Evolutionary conservation across 2,797 vertebrate genomes (phyloP).

Genomic region (Hozukius guyotensis): DNA sequence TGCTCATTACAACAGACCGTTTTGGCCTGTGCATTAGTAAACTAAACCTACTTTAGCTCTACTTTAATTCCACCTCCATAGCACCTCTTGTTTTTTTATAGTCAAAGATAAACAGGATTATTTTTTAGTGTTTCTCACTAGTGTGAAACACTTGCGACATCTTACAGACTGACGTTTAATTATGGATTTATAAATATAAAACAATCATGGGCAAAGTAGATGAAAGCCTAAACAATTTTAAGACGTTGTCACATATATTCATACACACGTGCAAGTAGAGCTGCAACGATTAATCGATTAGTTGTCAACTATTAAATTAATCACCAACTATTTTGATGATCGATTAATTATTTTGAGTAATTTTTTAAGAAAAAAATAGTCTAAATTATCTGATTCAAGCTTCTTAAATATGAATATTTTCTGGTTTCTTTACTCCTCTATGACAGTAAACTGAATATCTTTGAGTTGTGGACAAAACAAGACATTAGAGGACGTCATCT

Average conservation of each 20-base stretch:
- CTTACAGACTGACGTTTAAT: background rate
- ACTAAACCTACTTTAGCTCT: background rate
- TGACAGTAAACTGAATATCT: too few relatives aligned
- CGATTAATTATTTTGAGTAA: too few relatives aligned
- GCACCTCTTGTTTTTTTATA: background rate
- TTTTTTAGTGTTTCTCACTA: background rate
- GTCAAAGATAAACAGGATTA: background rate
- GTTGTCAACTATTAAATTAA: too few relatives aligned
- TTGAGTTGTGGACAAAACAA: too few relatives aligned
- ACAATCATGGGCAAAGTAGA: background rate
- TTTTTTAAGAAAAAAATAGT: too few relatives aligned
- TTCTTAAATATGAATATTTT: too few relatives aligned
- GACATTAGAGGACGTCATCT: too few relatives aligned
- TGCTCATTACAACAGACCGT: background rate
- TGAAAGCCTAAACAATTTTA: background rate
- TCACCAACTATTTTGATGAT: too few relatives aligned
- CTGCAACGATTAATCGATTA: too few relatives aligned
- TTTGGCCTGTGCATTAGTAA: background rate
- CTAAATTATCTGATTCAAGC: too few relatives aligned
- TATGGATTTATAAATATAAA: background rate
- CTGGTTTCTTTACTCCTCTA: too few relatives aligned
- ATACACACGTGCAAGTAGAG: background rate
- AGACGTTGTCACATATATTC: background rate
- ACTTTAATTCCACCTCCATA: background rate
- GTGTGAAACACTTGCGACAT: background rate